A percentile compares a stretch with the other conserved stretches of the same genome.
Evolutionary conservation across 2,797 vertebrate species (phyloP).

Genomic region (Xyrichtys novacula): DNA sequence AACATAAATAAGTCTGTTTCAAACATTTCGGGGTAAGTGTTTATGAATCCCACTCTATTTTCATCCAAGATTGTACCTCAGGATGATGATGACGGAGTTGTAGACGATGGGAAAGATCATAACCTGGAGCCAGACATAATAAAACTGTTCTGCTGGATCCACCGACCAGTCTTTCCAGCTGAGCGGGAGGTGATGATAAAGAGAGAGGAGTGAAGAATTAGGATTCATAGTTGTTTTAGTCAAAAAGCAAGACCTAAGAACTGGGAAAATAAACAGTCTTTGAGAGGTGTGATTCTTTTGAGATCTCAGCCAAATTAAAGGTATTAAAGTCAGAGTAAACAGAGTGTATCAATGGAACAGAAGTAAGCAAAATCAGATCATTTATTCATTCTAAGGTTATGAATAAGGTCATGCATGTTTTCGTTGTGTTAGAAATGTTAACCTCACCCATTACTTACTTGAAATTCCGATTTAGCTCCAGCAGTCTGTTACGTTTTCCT

Average conservation of each 20-base stretch:
- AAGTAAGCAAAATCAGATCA: no score
- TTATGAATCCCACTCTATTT: not conserved
- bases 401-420: no score
- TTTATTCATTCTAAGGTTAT: no score
- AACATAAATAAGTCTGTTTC: conserved; percentile 3
- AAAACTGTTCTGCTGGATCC: conserved; percentile 90
- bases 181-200: conserved; percentile 9
- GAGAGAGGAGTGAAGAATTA: not conserved
- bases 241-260: no score
- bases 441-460: conserved; percentile 71
- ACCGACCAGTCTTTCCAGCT: conserved; percentile 84
- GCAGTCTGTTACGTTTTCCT: conserved; percentile 36
- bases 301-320: no score
- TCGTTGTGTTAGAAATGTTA: not conserved
- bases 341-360: no score
- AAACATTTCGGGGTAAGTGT: not conserved
- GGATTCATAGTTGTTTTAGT: not conserved
- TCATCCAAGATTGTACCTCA: conserved; percentile 82
- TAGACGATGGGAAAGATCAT: conserved; percentile 91
- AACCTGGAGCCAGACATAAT: conserved; percentile 90
- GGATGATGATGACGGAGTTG: conserved; percentile 91
- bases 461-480: conserved; percentile 58
- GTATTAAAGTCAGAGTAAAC: no score
- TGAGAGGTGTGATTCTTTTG: no score
- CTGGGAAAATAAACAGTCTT: no score